Conservation (phyloP, 1,140 invertebrate genomes). For the Zaprionus camerounensis region DNA sequence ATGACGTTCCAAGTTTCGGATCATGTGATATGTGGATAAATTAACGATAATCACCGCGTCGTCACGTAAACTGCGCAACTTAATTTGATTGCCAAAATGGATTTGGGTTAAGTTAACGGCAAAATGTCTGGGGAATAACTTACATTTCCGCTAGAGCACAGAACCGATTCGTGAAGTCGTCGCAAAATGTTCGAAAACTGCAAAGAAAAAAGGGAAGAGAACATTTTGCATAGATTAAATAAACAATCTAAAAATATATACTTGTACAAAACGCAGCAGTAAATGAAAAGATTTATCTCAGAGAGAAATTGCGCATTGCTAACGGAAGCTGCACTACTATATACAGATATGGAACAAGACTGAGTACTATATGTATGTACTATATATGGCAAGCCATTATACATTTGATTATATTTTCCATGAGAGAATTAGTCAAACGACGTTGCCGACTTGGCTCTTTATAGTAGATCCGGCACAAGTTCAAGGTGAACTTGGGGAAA, state of each 20-base stretch:
- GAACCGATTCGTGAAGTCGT: conserved; percentile 33
- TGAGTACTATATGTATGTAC: conserved; percentile 7
- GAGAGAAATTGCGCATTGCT: conserved; percentile 67
- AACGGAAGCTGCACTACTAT: conserved; percentile 53
- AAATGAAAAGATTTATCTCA: conserved; percentile 56
- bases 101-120: conserved; percentile 57
- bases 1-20: conserved; percentile 42
- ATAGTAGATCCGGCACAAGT: conserved; percentile 51
- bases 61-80: conserved; percentile 39
- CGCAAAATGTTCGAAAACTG: conserved; percentile 38
- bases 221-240: conserved; percentile 58
- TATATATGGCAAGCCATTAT: conserved; percentile 3
- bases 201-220: conserved; percentile 41
- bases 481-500: conserved; percentile 57
- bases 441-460: conserved; percentile 17
- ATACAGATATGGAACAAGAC: conserved; percentile 27
- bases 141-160: conserved; percentile 58
- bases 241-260: conserved; percentile 42
- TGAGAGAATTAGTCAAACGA: conserved; percentile 27
- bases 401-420: conserved; percentile 3
- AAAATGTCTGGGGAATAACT: conserved; percentile 34
- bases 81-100: conserved; percentile 23
- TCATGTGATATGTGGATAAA: conserved; percentile 52
- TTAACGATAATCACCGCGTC: conserved; percentile 49
- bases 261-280: not conserved